These are phyloP conservation scores for Sitta europaea DNA, from an alignment of 2,113 vertebrate genomes.

Conservation along the genomic window DNA sequence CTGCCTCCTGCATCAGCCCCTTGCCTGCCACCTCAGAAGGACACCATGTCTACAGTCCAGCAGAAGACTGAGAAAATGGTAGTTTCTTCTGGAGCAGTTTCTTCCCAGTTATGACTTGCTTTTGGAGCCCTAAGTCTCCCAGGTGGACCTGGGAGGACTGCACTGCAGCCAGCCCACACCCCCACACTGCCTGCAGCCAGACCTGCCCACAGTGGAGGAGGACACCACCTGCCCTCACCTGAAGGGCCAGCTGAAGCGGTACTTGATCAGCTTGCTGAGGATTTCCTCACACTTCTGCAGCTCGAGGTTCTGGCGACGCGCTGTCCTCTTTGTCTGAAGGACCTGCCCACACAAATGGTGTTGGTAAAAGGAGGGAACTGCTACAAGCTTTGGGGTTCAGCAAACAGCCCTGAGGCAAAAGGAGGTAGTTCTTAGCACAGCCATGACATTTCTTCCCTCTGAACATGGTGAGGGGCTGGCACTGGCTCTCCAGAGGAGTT, in stretches of 20 bases:
- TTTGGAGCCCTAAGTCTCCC: neutral
- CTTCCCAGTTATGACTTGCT: neutral
- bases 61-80: neutral
- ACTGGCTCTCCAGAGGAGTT: neutral
- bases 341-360: slow-evolving; percentile 73
- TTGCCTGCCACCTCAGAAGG: neutral
- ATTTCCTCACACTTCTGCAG: slow-evolving; percentile 93
- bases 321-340: slow-evolving; percentile 78
- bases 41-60: neutral
- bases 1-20: neutral
- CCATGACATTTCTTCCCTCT: neutral
- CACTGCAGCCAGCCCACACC: neutral
- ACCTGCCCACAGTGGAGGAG: neutral
- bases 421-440: neutral
- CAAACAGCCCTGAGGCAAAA: neutral
- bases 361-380: neutral
- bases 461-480: neutral
- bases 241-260: slow-evolving; percentile 97
- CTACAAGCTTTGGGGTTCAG: neutral
- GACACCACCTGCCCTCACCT: slow-evolving; percentile 72
- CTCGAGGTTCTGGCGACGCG: slow-evolving; percentile 80
- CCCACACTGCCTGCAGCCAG: rapidly evolving
- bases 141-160: neutral
- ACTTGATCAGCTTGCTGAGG: slow-evolving; percentile 89
- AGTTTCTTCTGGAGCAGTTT: neutral